phyloP scores from a whole-genome alignment of 2,113 vertebrate genomes.

The Herpetotheres cachinnans region DNA sequence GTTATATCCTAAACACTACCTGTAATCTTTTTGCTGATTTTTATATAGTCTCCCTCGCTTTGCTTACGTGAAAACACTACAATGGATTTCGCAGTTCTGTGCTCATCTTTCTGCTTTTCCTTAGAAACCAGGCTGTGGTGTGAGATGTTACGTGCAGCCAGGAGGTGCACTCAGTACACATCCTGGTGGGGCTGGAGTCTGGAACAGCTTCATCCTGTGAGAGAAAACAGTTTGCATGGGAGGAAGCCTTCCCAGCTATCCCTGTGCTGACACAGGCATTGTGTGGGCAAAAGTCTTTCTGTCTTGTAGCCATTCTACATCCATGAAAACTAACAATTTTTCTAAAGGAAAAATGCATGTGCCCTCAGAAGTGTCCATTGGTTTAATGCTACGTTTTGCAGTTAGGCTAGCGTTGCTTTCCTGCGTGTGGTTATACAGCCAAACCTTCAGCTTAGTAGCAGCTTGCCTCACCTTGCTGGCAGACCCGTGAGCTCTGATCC shows the following conservation, averaged over 20 bases:
- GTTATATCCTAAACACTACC: background rate
- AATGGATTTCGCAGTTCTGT: background rate
- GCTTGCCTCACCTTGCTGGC: background rate
- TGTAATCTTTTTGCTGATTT: background rate
- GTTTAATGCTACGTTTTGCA: background rate
- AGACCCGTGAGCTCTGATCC: fast-evolving
- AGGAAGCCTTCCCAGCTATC: background rate
- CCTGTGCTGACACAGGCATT: background rate
- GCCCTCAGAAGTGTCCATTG: fast-evolving
- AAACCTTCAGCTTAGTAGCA: background rate
- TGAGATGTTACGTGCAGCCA: background rate
- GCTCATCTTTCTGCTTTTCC: background rate
- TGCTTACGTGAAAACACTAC: background rate
- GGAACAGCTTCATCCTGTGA: background rate
- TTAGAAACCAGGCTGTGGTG: background rate
- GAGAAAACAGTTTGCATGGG: background rate
- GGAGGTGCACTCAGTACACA: background rate
- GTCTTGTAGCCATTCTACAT: background rate
- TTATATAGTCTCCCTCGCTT: background rate
- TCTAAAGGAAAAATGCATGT: background rate
- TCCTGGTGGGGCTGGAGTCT: background rate
- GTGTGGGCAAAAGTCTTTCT: background rate
- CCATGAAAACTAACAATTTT: background rate
- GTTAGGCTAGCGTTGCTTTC: background rate
- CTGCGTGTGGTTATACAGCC: background rate